Evolutionary conservation across 2,113 vertebrate species (phyloP).

Genomic region (Chauna torquata): DNA sequence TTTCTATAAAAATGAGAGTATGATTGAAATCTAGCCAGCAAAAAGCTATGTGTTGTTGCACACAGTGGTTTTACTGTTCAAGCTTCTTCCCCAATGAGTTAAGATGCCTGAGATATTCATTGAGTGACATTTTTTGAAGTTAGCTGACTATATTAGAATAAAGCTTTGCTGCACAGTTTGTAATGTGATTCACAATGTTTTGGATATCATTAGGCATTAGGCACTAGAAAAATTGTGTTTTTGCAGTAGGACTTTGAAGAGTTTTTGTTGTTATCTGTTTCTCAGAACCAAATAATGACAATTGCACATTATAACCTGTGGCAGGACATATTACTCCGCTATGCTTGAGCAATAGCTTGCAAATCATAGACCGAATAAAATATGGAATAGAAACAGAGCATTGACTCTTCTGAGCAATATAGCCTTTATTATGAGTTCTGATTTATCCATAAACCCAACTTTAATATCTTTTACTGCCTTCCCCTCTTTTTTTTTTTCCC

Average conservation of each 20-base stretch:
- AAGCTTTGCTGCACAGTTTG: neutral
- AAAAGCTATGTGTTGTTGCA: neutral
- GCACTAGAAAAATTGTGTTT: neutral
- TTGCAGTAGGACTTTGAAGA: neutral
- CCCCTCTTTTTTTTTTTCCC: neutral
- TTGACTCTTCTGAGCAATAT: rapidly evolving
- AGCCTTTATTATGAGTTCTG: neutral
- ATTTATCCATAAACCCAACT: neutral
- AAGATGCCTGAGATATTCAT: neutral
- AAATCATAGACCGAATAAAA: neutral
- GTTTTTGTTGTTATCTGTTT: neutral
- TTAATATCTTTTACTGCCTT: neutral
- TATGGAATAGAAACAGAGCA: rapidly evolving
- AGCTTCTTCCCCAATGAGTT: neutral
- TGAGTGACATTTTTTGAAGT: neutral
- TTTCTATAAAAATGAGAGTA: neutral
- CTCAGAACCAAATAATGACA: neutral
- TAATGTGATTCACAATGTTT: neutral
- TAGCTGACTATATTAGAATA: neutral
- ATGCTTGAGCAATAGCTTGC: neutral
- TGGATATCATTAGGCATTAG: neutral
- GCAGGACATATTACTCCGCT: neutral
- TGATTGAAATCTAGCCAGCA: neutral
- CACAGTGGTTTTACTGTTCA: neutral
- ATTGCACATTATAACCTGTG: neutral